A percentile compares a stretch with the other conserved stretches of the same genome.
Conservation (phyloP, 2,113 vertebrate species). For the Chamaea fasciata region DNA sequence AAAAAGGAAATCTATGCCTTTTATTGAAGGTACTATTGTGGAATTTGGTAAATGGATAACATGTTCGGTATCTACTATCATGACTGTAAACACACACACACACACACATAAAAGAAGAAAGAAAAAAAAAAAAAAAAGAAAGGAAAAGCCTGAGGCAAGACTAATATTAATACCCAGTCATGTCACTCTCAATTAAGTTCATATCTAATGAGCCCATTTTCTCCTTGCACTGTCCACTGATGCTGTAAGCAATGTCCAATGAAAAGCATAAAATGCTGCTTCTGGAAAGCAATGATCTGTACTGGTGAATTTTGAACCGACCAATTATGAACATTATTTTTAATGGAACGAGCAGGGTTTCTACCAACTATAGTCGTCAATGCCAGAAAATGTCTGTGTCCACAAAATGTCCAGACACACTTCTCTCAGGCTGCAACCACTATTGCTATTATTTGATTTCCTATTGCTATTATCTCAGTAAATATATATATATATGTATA, state of each 20-base stretch:
- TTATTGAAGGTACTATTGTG: background rate
- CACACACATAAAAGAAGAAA: background rate
- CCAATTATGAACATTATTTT: constrained; percentile 37
- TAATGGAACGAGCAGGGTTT: background rate
- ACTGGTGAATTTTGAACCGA: constrained; percentile 21
- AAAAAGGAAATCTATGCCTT: background rate
- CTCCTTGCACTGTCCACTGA: constrained; percentile 53
- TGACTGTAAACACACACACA: background rate
- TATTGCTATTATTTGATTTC: background rate
- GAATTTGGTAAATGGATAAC: constrained; percentile 2
- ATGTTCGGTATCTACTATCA: background rate
- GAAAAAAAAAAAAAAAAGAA: background rate
- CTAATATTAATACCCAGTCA: constrained; percentile 65
- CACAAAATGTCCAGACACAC: background rate
- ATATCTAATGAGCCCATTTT: constrained; percentile 63
- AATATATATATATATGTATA: background rate
- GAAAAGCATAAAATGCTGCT: constrained; percentile 45
- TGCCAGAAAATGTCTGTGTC: constrained; percentile 22
- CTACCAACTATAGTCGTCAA: background rate
- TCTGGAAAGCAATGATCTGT: constrained; percentile 58
- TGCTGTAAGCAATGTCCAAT: constrained; percentile 59
- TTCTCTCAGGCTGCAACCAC: background rate
- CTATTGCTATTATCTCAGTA: background rate
- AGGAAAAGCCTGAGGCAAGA: constrained; percentile 51
- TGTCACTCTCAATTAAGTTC: constrained; percentile 64